Evolutionary conservation across 1,140 invertebrate species (phyloP).

Genomic region (Lordiphosa mommai): DNA sequence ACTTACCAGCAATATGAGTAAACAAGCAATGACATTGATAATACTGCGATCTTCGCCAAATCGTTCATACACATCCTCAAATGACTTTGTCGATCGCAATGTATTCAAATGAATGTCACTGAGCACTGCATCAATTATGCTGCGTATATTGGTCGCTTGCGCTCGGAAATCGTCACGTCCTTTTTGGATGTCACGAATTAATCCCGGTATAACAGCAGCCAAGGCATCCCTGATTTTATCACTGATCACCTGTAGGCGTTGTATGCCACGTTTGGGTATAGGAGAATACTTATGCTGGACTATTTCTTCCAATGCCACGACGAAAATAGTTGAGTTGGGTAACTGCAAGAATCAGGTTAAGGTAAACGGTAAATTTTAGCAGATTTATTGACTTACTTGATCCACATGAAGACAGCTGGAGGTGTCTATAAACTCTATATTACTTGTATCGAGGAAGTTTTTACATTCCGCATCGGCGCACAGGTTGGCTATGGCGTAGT

Average conservation of each 20-base stretch:
- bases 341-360: background rate
- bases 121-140: constrained; percentile 34
- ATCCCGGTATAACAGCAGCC: background rate
- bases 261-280: constrained; percentile 16
- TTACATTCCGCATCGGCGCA: constrained; percentile 31
- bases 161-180: constrained; percentile 4
- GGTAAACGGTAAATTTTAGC: too few species aligned
- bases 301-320: constrained; percentile 18
- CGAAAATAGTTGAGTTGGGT: constrained; percentile 19
- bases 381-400: background rate
- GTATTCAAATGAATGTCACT: constrained; percentile 40
- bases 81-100: constrained; percentile 25
- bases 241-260: constrained; percentile 14
- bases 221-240: constrained; percentile 7
- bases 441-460: constrained; percentile 81
- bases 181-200: constrained; percentile 16
- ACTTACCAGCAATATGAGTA: constrained; percentile 80
- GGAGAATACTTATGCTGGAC: background rate
- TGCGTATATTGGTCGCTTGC: constrained; percentile 15
- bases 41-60: constrained; percentile 29
- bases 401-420: constrained; percentile 47
- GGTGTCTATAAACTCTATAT: constrained; percentile 83
- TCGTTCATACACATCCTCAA: constrained; percentile 47
- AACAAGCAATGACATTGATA: constrained; percentile 78
- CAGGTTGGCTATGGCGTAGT: constrained; percentile 27